Conservation (phyloP, 1,140 invertebrate genomes). For the Atta texana region DNA sequence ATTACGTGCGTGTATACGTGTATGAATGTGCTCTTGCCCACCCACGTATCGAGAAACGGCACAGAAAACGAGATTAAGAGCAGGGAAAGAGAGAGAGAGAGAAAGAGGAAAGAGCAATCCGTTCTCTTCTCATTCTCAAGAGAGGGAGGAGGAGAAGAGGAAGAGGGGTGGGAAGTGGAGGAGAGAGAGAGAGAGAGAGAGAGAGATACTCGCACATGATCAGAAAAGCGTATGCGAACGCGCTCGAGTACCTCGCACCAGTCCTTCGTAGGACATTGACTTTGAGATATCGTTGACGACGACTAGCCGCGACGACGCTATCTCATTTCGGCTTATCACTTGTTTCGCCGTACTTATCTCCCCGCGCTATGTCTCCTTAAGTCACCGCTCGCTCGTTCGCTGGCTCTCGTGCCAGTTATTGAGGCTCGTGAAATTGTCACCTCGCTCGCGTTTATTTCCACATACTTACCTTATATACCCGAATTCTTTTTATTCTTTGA, state of each 20-base stretch:
- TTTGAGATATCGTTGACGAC: slow-evolving; percentile 84
- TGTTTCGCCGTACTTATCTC: slow-evolving; percentile 83
- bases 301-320: slow-evolving; percentile 80
- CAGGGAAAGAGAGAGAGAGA: background rate
- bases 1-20: slow-evolving; percentile 48
- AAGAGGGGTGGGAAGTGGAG: background rate
- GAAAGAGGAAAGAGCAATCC: background rate
- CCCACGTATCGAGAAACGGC: background rate
- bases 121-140: background rate
- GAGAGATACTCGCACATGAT: slow-evolving; percentile 34
- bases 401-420: background rate
- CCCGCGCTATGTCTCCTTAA: slow-evolving; percentile 48
- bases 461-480: too few relatives aligned
- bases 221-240: slow-evolving; percentile 65
- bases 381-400: background rate
- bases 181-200: background rate
- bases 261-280: slow-evolving; percentile 87
- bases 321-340: slow-evolving; percentile 84
- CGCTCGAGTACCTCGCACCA: slow-evolving; percentile 75
- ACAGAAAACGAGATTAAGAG: slow-evolving; percentile 15
- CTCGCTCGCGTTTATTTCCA: background rate
- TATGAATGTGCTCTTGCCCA: slow-evolving; percentile 26
- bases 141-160: background rate
- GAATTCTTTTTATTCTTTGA: background rate
- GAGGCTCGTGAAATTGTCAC: background rate